A percentile compares a stretch with the other conserved stretches of the same genome.
phyloP scores from a whole-genome alignment of 2,888 invertebrate species.

The Apamea sordens region DNA sequence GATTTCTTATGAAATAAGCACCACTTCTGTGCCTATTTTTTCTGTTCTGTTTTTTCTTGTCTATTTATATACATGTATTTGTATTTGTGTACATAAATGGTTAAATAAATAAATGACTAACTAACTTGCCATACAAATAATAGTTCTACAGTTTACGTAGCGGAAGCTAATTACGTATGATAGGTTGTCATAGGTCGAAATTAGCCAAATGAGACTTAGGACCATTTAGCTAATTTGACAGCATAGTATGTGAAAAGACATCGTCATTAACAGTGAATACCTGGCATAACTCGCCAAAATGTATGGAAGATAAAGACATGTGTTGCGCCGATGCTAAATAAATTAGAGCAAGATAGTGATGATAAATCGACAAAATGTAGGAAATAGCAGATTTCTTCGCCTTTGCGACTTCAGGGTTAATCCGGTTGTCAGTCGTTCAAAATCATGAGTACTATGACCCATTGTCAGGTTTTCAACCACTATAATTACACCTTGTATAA shows the following conservation, averaged over 20 bases:
- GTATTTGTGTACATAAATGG: no score
- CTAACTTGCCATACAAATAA: no score
- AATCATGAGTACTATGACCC: neutral
- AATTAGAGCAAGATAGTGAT: neutral
- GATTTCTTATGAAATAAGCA: no score
- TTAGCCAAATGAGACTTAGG: conserved; percentile 11
- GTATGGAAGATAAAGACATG: neutral
- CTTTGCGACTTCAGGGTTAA: neutral
- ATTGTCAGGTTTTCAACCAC: neutral
- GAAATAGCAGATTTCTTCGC: neutral
- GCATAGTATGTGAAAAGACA: neutral
- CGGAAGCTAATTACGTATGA: conserved; percentile 8
- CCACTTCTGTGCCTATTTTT: no score
- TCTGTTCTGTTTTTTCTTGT: no score
- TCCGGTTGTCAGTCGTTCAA: neutral
- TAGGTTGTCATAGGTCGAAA: neutral
- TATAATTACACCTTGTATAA: neutral
- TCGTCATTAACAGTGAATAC: neutral
- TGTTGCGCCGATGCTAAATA: no score
- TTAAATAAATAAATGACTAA: no score
- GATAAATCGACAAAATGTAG: neutral
- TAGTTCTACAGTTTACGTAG: neutral
- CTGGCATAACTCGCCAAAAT: neutral
- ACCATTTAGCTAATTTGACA: conserved; percentile 9
- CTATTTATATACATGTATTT: no score